Evolutionary conservation across 1,140 invertebrate species (phyloP).

Genomic region (Zaprionus capensis): DNA sequence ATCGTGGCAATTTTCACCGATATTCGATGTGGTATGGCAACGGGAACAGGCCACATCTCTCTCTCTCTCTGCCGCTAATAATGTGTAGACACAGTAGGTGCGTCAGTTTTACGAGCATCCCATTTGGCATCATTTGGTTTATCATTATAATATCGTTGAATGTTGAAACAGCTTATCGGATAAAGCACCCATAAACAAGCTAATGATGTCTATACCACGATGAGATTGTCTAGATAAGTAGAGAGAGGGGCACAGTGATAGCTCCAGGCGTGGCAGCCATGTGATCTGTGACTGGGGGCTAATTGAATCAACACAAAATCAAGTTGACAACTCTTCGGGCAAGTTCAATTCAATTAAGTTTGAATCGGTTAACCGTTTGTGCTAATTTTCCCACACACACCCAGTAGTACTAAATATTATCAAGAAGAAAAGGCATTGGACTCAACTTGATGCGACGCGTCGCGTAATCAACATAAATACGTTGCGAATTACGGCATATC

Average conservation of each 20-base stretch:
- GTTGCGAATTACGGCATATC: constrained; percentile 24
- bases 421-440: constrained; percentile 31
- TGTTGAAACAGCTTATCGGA: constrained; percentile 36
- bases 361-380: constrained; percentile 37
- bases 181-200: constrained; percentile 52
- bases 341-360: constrained; percentile 35
- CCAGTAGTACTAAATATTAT: neutral
- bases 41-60: neutral
- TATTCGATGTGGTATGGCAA: neutral
- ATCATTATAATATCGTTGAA: neutral
- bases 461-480: constrained; percentile 19
- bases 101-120: neutral
- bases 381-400: constrained; percentile 20
- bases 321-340: constrained; percentile 13
- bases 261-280: neutral
- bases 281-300: constrained; percentile 19
- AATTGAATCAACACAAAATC: constrained; percentile 28
- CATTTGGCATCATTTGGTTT: neutral
- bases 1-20: neutral
- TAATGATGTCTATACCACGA: constrained; percentile 59
- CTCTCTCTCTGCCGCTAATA: too few relatives aligned
- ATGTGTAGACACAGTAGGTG: too few relatives aligned
- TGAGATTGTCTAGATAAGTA: constrained; percentile 19
- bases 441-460: constrained; percentile 6
- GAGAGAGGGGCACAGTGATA: neutral